These are phyloP conservation scores for Fistularia tabacaria DNA, from an alignment of 2,797 vertebrate genomes.

Conservation along the genomic window DNA sequence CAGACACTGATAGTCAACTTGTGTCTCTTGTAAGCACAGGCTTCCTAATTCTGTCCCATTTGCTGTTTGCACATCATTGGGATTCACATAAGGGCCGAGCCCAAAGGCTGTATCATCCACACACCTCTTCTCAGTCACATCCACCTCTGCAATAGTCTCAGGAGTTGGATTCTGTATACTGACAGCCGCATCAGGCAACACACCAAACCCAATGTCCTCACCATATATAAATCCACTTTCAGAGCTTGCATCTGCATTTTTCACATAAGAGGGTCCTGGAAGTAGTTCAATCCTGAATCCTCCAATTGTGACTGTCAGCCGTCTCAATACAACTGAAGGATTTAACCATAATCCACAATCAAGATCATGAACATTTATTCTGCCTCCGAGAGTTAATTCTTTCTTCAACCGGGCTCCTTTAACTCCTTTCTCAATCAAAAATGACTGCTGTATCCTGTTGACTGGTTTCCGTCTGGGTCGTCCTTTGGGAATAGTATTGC, in stretches of 20 bases:
- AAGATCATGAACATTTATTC: constrained; percentile 61
- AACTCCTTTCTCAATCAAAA: constrained; percentile 62
- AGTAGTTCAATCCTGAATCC: constrained; percentile 79
- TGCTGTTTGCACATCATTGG: constrained; percentile 79
- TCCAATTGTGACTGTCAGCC: constrained; percentile 79
- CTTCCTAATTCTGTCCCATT: constrained; percentile 53
- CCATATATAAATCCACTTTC: constrained; percentile 47
- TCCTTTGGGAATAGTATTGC: constrained; percentile 66
- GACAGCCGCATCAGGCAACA: constrained; percentile 46
- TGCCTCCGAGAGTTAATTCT: constrained; percentile 63
- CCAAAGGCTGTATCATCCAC: constrained; percentile 53
- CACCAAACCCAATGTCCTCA: constrained; percentile 43
- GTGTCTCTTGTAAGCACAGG: constrained; percentile 34
- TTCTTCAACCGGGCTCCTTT: constrained; percentile 56
- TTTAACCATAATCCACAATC: constrained; percentile 65
- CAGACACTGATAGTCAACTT: constrained; percentile 53
- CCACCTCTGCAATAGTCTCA: constrained; percentile 42
- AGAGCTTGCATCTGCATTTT: constrained; percentile 35
- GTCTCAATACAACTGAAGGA: constrained; percentile 71
- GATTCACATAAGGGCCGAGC: constrained; percentile 77
- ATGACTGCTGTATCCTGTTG: constrained; percentile 69
- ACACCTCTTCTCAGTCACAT: constrained; percentile 31
- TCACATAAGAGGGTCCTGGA: constrained; percentile 72
- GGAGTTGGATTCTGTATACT: constrained; percentile 31
- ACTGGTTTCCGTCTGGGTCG: constrained; percentile 70